Base-by-base conservation (phyloP, 2,888 invertebrate genomes). In the Poecilus cupreus region DNA sequence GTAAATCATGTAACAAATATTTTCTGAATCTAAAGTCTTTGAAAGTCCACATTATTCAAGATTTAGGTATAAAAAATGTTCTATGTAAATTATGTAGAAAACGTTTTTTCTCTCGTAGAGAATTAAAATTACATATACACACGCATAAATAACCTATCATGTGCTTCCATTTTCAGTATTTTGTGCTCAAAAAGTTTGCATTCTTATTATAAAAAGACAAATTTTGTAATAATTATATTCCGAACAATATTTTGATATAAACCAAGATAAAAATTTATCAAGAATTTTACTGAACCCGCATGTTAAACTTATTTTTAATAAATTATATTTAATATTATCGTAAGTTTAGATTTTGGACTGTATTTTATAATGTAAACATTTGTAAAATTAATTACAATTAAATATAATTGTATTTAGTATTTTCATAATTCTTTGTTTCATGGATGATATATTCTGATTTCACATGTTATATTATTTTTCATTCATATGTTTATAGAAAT, bases 1-100 rank as follows among this genome's bases (percentile, higher is more conserved):
- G 64, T 4, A 68, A 32, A 32, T 68, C 16, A 18, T 68, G 64
- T 37, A 68, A 68, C 6, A 68, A 68, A 68, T 18, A 16, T 37
- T 68, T 32, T 37, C 6, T 10, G 16, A 68, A 68, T 37, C 10
- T 68, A 13, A 68, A 68, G 8, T 32, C 37, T 37, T 37, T 68
- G 2, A 68, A 68, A 16, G 2, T 32, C 11, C 64, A 68, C 8
- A 37, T 68, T 37, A 37, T n/a, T 18, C 32, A 37, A 68, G 64
- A 68, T 39, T 16, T 68, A 20, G 10, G 64, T 37, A 16, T 68
- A 8, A 68, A 68, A 68, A 68, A 32, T 39, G 11, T 68, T 37
- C 32, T 16, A 0, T 68, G 64, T 68, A 32, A 37, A 6, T 18
- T 68, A 10, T 68, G 64, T 37, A 68, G 13, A 4, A 68, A 22